These are phyloP conservation scores for Nephrotoma flavescens DNA, from an alignment of 2,888 invertebrate genomes.

Conservation along the genomic window DNA sequence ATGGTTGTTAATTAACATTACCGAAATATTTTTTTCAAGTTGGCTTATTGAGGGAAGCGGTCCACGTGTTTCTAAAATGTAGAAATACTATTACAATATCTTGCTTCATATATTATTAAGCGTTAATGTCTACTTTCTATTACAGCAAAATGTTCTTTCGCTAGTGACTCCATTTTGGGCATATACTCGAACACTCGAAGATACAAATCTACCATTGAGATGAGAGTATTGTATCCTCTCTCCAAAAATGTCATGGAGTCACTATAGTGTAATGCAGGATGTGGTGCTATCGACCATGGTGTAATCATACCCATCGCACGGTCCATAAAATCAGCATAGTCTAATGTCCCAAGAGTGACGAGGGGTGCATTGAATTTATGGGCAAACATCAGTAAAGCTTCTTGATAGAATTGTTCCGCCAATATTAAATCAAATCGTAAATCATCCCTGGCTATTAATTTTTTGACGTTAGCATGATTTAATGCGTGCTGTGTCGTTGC, in stretches of 20 bases:
- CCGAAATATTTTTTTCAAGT: constrained; percentile 33
- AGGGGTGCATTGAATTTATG: constrained; percentile 31
- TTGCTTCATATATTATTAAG: too few relatives aligned
- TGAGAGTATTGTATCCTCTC: constrained; percentile 35
- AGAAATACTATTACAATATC: too few relatives aligned
- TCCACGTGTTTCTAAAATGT: constrained; percentile 10
- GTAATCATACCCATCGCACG: constrained; percentile 33
- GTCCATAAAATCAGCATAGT: constrained; percentile 32
- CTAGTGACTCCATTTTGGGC: constrained; percentile 17
- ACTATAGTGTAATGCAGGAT: constrained; percentile 26
- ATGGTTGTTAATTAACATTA: constrained; percentile 36
- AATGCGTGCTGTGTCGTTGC: neutral
- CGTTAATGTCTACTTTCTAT: neutral
- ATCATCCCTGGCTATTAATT: constrained; percentile 24
- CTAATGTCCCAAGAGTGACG: constrained; percentile 29
- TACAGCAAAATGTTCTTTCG: constrained; percentile 17
- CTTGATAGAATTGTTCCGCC: constrained; percentile 32
- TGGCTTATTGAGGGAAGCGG: constrained; percentile 27
- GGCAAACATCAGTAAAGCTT: constrained; percentile 32
- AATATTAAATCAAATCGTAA: constrained; percentile 32
- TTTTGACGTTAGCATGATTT: constrained; percentile 16
- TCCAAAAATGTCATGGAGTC: constrained; percentile 38
- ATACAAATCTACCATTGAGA: constrained; percentile 23
- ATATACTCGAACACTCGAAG: constrained; percentile 25
- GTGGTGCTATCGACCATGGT: constrained; percentile 35